Evolutionary conservation across 2,888 invertebrate genomes (phyloP).

Genomic region (Ptychoptera albimana): DNA sequence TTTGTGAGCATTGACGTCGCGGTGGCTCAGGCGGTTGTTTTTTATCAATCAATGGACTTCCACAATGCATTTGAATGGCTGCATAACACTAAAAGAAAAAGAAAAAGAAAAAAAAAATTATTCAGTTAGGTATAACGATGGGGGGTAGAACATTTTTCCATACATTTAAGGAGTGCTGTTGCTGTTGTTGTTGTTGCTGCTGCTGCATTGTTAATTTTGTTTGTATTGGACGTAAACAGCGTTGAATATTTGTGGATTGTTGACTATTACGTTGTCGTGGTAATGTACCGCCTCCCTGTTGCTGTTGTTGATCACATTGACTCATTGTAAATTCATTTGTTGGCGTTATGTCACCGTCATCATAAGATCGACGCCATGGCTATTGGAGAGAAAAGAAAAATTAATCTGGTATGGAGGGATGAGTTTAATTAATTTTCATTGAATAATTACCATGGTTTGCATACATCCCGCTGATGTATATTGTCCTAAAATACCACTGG

Average conservation of each 20-base stretch:
- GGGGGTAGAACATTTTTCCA: no score
- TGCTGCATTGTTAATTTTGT: conserved; percentile 14
- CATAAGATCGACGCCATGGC: conserved; percentile 61
- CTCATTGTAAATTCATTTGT: conserved; percentile 53
- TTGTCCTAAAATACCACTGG: conserved; percentile 6
- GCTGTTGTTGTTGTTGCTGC: conserved; percentile 31
- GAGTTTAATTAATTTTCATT: background rate
- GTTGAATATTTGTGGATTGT: conserved; percentile 8
- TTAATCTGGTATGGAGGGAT: no score
- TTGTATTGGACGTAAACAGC: conserved; percentile 7
- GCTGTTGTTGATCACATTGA: conserved; percentile 19
- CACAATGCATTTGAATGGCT: conserved; percentile 16
- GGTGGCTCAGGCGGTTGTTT: conserved; percentile 71
- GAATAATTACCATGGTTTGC: conserved; percentile 2
- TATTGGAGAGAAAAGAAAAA: conserved; percentile 16
- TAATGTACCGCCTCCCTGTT: conserved; percentile 67
- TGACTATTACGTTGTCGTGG: conserved; percentile 53
- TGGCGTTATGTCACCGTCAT: conserved; percentile 80
- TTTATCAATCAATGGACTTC: conserved; percentile 58
- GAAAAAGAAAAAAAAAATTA: no score
- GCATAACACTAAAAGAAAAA: no score
- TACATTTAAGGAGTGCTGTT: conserved; percentile 19
- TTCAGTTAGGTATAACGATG: no score
- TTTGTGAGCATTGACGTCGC: conserved; percentile 42
- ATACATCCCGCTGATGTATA: conserved; percentile 1